Percentiles rank a stretch among this genome's conserved stretches.
Evolutionary conservation across 64 coral and sea anemone genomes (phyloP).

Genomic region (Stichodactyla helianthus): DNA sequence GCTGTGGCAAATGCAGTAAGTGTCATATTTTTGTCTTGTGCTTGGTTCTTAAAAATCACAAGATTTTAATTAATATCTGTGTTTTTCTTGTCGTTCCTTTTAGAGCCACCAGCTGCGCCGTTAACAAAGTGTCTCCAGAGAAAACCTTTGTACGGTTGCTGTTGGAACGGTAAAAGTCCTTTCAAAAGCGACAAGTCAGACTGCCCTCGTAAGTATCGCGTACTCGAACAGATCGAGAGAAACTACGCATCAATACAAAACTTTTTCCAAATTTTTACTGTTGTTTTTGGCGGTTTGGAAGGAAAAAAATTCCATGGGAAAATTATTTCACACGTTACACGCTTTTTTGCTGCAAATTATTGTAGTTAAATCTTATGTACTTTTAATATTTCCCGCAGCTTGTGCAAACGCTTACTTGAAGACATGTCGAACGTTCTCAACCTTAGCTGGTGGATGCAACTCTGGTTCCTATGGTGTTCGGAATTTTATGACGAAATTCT

Average conservation of each 20-base stretch:
- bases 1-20: not conserved
- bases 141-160: not conserved
- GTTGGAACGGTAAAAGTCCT: not conserved
- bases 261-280: too few relatives aligned
- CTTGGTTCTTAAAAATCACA: not conserved
- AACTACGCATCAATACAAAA: too few relatives aligned
- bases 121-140: not conserved
- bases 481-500: not conserved
- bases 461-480: not conserved
- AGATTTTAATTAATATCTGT: not conserved
- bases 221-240: not conserved
- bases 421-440: not conserved
- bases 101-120: not conserved
- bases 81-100: not conserved
- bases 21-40: not conserved
- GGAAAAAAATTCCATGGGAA: too few relatives aligned
- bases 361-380: too few relatives aligned
- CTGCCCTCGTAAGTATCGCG: not conserved
- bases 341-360: too few relatives aligned
- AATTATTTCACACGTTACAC: too few relatives aligned
- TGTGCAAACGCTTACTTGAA: not conserved
- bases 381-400: not conserved
- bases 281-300: too few relatives aligned
- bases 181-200: not conserved
- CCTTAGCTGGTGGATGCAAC: not conserved